A percentile compares a stretch with the other conserved stretches of the same genome.
Conservation (phyloP, 2,797 vertebrate species). For the Spatula versicolor region DNA sequence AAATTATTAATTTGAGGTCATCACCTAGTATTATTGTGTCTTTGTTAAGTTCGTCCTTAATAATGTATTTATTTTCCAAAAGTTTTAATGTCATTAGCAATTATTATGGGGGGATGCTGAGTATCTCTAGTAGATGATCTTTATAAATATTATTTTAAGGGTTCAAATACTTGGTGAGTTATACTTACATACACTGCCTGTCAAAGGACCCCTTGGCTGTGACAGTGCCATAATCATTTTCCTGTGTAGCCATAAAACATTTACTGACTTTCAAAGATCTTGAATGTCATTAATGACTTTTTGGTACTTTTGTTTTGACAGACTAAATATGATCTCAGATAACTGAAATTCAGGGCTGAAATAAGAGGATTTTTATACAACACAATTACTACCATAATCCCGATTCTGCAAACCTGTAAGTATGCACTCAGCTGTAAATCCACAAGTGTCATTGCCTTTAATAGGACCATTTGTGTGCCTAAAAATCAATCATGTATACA, state of each 20-base stretch:
- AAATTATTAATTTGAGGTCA: neutral
- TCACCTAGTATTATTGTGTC: neutral
- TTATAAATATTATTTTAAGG: neutral
- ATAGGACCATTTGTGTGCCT: conserved; percentile 27
- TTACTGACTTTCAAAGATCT: neutral
- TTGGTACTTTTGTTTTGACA: neutral
- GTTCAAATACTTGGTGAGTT: neutral
- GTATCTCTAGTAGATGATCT: neutral
- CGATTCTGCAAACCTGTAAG: neutral
- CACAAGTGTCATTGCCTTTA: conserved; percentile 34
- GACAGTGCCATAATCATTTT: neutral
- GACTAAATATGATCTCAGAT: neutral
- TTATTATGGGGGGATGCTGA: neutral
- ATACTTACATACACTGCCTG: neutral
- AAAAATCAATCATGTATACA: conserved; percentile 62
- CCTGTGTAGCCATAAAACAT: neutral
- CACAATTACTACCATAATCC: neutral
- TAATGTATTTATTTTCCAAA: neutral
- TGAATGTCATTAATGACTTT: neutral
- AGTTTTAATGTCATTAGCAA: neutral
- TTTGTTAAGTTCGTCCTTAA: neutral
- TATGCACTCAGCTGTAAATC: neutral
- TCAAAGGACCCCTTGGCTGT: neutral
- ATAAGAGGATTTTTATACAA: neutral
- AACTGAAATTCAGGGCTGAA: neutral